These are phyloP conservation scores for Hipparchia sbordonii DNA, from an alignment of 2,888 invertebrate genomes.

Conservation along the genomic window DNA sequence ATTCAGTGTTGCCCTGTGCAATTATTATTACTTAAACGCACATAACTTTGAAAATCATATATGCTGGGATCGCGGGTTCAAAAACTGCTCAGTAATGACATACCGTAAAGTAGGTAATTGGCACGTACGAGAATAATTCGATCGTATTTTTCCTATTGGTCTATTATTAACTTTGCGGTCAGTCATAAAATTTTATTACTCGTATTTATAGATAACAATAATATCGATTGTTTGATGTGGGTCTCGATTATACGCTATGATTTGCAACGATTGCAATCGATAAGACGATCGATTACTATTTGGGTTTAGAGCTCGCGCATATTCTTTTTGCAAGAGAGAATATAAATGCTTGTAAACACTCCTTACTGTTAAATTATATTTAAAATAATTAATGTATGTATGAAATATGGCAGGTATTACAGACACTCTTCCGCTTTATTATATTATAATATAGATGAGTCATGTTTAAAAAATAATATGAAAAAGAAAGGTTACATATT, in stretches of 20 bases:
- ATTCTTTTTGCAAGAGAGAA: background rate
- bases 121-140: background rate
- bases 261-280: constrained; percentile 28
- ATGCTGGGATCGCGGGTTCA: background rate
- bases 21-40: no score
- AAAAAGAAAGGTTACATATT: no score
- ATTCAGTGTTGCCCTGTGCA: no score
- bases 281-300: constrained; percentile 23
- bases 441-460: no score
- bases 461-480: no score
- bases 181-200: constrained; percentile 33
- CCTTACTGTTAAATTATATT: no score
- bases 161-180: constrained; percentile 10
- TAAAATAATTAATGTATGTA: no score
- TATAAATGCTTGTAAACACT: background rate
- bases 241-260: constrained; percentile 24
- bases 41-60: no score
- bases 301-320: constrained; percentile 14
- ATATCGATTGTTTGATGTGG: constrained; percentile 31
- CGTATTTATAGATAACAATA: constrained; percentile 16
- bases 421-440: no score
- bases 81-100: background rate
- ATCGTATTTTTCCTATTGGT: background rate
- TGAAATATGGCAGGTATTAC: no score
- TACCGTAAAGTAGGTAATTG: background rate